phyloP scores from a whole-genome alignment of 37 sponge, comb jelly and placozoan species.

The Eunapius fragilis region DNA sequence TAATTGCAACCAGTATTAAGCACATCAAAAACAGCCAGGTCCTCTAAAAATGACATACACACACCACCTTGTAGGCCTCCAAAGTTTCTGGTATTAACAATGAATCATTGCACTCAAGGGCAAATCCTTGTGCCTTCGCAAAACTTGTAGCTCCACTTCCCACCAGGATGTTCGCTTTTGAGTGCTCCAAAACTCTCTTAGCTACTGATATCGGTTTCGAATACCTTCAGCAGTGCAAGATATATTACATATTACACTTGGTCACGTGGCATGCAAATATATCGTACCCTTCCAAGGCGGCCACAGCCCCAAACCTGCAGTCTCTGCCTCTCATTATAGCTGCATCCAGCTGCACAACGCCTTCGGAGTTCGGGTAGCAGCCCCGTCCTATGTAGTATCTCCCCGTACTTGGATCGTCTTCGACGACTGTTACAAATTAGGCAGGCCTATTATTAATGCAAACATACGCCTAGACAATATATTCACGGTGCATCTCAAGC shows the following conservation, averaged over 20 bases:
- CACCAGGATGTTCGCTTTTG: constrained; percentile 57
- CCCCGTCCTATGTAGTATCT: constrained; percentile 69
- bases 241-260: background rate
- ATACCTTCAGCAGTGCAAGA: constrained; percentile 31
- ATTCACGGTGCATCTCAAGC: too few species aligned
- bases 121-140: constrained; percentile 65
- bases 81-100: constrained; percentile 43
- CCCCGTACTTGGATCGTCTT: constrained; percentile 74
- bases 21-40: too few species aligned
- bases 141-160: constrained; percentile 72
- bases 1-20: too few species aligned
- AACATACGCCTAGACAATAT: background rate
- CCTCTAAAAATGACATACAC: background rate
- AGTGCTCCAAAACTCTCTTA: constrained; percentile 55
- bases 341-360: constrained; percentile 78
- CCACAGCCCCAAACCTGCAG: constrained; percentile 71
- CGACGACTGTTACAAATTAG: constrained; percentile 59
- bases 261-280: background rate
- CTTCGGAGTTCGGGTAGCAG: constrained; percentile 72
- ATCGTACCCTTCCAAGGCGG: constrained; percentile 67
- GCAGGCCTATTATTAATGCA: background rate
- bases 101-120: constrained; percentile 46
- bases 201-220: constrained; percentile 81
- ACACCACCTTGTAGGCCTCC: constrained; percentile 33
- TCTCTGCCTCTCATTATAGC: constrained; percentile 80